phyloP scores from a whole-genome alignment of 2,113 vertebrate genomes.

The Amphiprion percula region DNA sequence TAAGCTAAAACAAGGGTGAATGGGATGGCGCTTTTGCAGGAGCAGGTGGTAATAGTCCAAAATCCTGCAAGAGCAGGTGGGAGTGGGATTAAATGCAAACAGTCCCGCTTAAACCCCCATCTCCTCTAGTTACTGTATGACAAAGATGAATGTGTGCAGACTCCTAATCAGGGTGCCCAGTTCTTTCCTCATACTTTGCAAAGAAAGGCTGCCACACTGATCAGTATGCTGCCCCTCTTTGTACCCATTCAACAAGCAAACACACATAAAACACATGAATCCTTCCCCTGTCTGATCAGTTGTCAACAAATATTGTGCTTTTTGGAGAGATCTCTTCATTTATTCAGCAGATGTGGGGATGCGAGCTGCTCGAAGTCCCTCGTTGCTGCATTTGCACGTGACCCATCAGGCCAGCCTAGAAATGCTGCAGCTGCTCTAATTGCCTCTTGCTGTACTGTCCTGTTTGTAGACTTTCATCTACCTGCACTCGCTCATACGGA shows the following conservation, averaged over 20 bases:
- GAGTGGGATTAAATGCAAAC: constrained; percentile 49
- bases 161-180: constrained; percentile 22
- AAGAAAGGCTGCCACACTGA: constrained; percentile 38
- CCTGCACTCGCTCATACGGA: constrained; percentile 36
- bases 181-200: not conserved
- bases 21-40: constrained; percentile 20
- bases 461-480: constrained; percentile 65
- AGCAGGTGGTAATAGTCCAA: constrained; percentile 24
- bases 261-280: constrained; percentile 6
- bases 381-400: constrained; percentile 65
- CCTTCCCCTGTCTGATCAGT: constrained; percentile 41
- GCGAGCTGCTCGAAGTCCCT: constrained; percentile 60
- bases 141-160: constrained; percentile 36
- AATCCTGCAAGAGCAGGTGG: constrained; percentile 44
- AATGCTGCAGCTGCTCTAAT: constrained; percentile 74
- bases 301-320: constrained; percentile 60
- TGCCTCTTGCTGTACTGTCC: constrained; percentile 61
- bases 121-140: constrained; percentile 33
- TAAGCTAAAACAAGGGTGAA: not conserved
- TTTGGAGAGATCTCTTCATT: constrained; percentile 64
- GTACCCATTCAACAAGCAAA: not conserved
- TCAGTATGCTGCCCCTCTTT: constrained; percentile 30
- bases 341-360: constrained; percentile 71
- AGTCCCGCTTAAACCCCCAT: constrained; percentile 17
- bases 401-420: constrained; percentile 65